phyloP scores from a whole-genome alignment of 2,113 vertebrate species.

The Melanerpes aurifrons region DNA sequence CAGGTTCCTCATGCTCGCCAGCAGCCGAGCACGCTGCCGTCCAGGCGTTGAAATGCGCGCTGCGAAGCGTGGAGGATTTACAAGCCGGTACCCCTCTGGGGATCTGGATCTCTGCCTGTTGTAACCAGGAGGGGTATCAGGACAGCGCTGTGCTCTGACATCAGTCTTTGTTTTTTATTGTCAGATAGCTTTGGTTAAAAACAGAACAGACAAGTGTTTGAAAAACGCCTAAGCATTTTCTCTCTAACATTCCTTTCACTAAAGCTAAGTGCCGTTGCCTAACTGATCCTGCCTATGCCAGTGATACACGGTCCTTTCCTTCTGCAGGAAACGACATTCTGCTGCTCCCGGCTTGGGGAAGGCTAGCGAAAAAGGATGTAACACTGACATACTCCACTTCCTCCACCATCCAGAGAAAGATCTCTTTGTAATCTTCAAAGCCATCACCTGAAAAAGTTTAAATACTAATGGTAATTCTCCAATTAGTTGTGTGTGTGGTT shows the following conservation, averaged over 20 bases:
- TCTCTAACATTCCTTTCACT: fast-evolving
- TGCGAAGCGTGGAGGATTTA: not conserved
- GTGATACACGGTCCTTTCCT: fast-evolving
- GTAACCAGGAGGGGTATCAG: fast-evolving
- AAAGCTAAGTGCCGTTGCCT: fast-evolving
- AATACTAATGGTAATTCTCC: not conserved
- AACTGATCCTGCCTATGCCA: fast-evolving
- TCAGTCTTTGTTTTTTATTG: fast-evolving
- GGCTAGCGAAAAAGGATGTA: fast-evolving
- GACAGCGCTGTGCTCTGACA: fast-evolving
- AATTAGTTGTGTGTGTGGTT: not conserved
- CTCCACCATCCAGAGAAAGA: fast-evolving
- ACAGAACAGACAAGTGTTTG: fast-evolving
- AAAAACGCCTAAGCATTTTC: not conserved
- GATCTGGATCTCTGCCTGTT: fast-evolving
- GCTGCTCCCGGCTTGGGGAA: fast-evolving
- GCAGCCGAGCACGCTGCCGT: fast-evolving
- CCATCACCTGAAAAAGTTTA: not conserved
- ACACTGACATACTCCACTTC: no score
- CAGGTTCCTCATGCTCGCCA: fast-evolving
- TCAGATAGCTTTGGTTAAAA: not conserved
- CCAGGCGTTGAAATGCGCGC: fast-evolving
- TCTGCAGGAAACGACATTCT: fast-evolving
- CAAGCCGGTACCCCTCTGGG: fast-evolving
- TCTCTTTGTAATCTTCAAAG: fast-evolving